Evolutionary conservation across 2,888 invertebrate species (phyloP).

Genomic region (Melinaea menophilus): DNA sequence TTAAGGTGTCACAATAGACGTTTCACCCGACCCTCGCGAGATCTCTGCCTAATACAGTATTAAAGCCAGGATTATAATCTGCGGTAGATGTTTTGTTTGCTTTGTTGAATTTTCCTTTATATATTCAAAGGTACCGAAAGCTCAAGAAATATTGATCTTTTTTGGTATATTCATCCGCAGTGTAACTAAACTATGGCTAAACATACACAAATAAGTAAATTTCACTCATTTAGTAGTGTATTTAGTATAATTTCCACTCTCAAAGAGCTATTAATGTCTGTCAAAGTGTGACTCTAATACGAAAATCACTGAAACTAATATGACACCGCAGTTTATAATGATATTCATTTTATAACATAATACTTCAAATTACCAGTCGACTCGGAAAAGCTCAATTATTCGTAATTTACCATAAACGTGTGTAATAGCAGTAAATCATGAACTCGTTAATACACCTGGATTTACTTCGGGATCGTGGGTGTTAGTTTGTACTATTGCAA

Average conservation of each 20-base stretch:
- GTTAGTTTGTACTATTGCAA: neutral
- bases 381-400: conserved; percentile 52
- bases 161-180: neutral
- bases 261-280: neutral
- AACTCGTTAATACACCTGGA: conserved; percentile 38
- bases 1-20: conserved; percentile 39
- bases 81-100: conserved; percentile 27
- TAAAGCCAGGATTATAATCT: conserved; percentile 33
- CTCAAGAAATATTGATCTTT: neutral
- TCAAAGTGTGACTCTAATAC: conserved; percentile 12
- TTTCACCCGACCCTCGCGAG: conserved; percentile 26
- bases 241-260: neutral
- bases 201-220: neutral
- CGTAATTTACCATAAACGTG: conserved; percentile 48
- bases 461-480: conserved; percentile 16
- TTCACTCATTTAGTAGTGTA: neutral
- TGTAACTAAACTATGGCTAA: neutral
- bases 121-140: too few relatives aligned
- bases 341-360: conserved; percentile 24
- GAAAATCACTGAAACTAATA: conserved; percentile 10
- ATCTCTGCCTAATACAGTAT: conserved; percentile 34
- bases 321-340: conserved; percentile 16
- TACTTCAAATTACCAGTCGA: conserved; percentile 30
- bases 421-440: conserved; percentile 49
- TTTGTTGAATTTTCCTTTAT: conserved; percentile 10